Percentiles rank a stretch among this genome's conserved stretches.
Conservation (phyloP, 2,888 invertebrate genomes). For the Xylophagus ater region DNA sequence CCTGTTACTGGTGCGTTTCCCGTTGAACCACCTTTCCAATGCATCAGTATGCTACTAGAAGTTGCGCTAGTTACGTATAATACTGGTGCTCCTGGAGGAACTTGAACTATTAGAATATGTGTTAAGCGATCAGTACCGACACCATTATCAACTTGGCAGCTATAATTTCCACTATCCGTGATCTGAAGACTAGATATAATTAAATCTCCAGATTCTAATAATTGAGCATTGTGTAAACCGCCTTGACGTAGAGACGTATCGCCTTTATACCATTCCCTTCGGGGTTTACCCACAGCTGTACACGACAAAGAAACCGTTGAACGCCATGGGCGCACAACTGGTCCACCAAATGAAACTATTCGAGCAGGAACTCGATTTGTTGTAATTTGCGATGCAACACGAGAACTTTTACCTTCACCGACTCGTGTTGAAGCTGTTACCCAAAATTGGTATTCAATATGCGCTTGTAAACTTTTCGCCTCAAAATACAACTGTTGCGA, state of each 20-base stretch:
- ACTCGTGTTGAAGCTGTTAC: constrained; percentile 65
- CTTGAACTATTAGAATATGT: constrained; percentile 56
- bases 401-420: constrained; percentile 64
- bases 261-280: constrained; percentile 53
- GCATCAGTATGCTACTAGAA: constrained; percentile 58
- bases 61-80: constrained; percentile 66
- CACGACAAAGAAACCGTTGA: constrained; percentile 53
- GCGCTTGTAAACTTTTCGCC: constrained; percentile 54
- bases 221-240: constrained; percentile 48
- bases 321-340: constrained; percentile 54
- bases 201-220: constrained; percentile 53
- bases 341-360: constrained; percentile 59
- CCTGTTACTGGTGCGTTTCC: constrained; percentile 59
- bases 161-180: constrained; percentile 58
- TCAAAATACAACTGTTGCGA: constrained; percentile 54
- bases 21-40: constrained; percentile 61
- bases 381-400: constrained; percentile 54
- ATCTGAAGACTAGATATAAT: constrained; percentile 52
- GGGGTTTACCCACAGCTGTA: constrained; percentile 53
- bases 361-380: constrained; percentile 54
- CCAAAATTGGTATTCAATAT: constrained; percentile 67
- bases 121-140: constrained; percentile 55
- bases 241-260: constrained; percentile 47
- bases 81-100: constrained; percentile 62
- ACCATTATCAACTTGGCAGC: constrained; percentile 56